Evolutionary conservation across 2,888 invertebrate species (phyloP).

Genomic region (Drosophila quasianomalipes): DNA sequence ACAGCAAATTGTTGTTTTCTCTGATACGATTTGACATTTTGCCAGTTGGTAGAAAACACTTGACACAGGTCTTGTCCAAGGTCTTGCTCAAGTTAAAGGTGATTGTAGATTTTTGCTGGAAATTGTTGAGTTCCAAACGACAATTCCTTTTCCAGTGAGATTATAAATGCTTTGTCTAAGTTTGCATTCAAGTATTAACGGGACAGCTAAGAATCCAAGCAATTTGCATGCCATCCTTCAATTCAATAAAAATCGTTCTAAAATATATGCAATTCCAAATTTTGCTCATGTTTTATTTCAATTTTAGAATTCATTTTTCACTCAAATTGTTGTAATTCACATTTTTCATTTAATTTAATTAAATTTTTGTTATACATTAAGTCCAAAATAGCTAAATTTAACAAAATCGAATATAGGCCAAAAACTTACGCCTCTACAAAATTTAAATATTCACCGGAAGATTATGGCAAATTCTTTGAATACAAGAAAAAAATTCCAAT

Average conservation of each 20-base stretch:
- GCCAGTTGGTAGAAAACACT: background rate
- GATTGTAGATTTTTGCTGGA: background rate
- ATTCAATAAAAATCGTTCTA: background rate
- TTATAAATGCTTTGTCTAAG: background rate
- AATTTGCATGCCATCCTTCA: background rate
- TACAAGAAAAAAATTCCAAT: constrained; percentile 2
- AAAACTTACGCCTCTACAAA: constrained; percentile 5
- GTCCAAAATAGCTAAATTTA: background rate
- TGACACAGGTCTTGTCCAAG: background rate
- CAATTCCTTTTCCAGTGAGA: background rate
- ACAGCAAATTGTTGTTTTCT: background rate
- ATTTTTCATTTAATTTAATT: constrained; percentile 7
- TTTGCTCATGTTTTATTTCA: constrained; percentile 1
- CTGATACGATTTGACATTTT: background rate
- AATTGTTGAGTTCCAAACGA: background rate
- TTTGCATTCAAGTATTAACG: background rate
- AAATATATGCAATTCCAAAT: background rate
- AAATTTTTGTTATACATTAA: background rate
- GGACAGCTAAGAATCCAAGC: background rate
- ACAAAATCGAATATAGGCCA: constrained; percentile 10
- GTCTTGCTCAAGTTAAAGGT: background rate
- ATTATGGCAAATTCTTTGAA: constrained; percentile 1
- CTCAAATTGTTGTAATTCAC: constrained; percentile 10
- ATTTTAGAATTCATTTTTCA: constrained; percentile 11
- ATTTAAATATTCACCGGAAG: constrained; percentile 7